phyloP scores from a whole-genome alignment of 2,888 invertebrate genomes.

The Alcis repandata region DNA sequence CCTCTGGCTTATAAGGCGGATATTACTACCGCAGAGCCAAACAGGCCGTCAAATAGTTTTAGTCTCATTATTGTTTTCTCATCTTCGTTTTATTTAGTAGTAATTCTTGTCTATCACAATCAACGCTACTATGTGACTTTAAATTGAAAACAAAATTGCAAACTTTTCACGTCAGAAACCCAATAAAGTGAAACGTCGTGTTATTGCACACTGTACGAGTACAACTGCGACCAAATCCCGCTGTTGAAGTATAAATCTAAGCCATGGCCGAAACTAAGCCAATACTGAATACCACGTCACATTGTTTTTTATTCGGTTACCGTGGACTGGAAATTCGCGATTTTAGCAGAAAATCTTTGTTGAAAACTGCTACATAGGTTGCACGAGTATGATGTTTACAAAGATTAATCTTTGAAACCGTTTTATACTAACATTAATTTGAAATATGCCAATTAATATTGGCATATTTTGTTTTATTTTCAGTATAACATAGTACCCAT shows the following conservation, averaged over 20 bases:
- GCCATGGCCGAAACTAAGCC: conserved; percentile 2
- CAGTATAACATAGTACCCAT: no score
- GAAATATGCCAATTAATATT: no score
- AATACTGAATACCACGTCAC: conserved; percentile 6
- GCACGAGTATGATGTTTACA: not conserved
- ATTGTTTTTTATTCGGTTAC: conserved; percentile 2
- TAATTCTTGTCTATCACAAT: no score
- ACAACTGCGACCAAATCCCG: conserved; percentile 6
- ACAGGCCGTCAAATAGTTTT: no score
- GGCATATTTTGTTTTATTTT: no score
- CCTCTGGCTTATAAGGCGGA: no score
- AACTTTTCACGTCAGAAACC: conserved; percentile 10
- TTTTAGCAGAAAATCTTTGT: not conserved
- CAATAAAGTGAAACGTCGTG: conserved; percentile 13
- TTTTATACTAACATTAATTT: no score
- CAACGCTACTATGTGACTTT: not conserved
- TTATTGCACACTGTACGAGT: conserved; percentile 6
- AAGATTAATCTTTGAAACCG: not conserved
- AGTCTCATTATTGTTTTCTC: no score
- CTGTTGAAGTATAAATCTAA: conserved; percentile 12
- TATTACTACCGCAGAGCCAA: no score
- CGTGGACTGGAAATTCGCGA: conserved; percentile 6
- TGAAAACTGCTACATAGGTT: not conserved
- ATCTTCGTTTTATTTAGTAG: no score
- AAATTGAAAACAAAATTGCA: conserved; percentile 7